Evolutionary conservation across 2,113 vertebrate species (phyloP).

Genomic region (Dipodomys merriami): DNA sequence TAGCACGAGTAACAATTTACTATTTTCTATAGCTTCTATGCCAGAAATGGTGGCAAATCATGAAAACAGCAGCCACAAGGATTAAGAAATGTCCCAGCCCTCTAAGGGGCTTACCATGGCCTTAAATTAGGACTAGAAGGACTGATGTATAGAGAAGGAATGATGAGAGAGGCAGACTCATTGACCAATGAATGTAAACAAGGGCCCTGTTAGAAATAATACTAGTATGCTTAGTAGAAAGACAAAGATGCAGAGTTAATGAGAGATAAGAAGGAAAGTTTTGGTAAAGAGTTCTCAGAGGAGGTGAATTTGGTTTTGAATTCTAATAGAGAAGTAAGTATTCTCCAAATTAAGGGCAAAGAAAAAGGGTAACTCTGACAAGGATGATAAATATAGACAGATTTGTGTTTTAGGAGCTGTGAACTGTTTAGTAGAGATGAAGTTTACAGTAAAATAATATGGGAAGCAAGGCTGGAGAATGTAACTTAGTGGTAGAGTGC

Average conservation of each 20-base stretch:
- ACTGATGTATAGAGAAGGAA: neutral
- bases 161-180: too few relatives aligned
- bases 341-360: constrained; percentile 29
- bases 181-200: too few relatives aligned
- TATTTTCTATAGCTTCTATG: too few relatives aligned
- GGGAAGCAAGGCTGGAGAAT: too few relatives aligned
- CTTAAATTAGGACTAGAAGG: neutral
- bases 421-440: neutral
- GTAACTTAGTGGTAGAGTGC: too few relatives aligned
- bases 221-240: neutral
- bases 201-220: constrained; percentile 22
- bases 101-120: neutral
- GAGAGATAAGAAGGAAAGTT: constrained; percentile 6
- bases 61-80: too few relatives aligned
- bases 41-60: too few relatives aligned
- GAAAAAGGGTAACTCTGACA: neutral
- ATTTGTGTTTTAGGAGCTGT: constrained; percentile 1
- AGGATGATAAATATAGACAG: neutral
- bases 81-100: neutral
- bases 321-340: constrained; percentile 20
- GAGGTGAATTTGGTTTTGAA: neutral
- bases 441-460: neutral
- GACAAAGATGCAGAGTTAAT: neutral
- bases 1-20: too few relatives aligned
- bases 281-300: constrained; percentile 32